Evolutionary conservation across 2,113 vertebrate species (phyloP), one percentile per base, ranked within the genome.

Genomic region (Megaceryle torquata): DNA sequence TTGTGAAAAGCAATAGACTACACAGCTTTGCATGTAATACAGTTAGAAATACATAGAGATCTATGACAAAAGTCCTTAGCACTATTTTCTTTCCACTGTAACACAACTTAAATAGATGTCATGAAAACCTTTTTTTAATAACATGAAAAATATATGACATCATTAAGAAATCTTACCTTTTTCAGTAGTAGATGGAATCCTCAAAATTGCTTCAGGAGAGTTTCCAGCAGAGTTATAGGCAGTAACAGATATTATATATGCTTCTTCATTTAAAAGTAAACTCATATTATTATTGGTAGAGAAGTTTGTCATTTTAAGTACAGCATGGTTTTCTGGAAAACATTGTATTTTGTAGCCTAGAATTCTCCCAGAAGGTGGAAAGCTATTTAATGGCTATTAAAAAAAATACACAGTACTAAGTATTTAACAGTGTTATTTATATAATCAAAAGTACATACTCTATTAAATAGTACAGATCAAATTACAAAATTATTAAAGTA

Each of bases 171-270:
- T 71, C 82, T 65, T 96, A 95, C 97, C 1, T 76, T 96, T 94
- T 95, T 98, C 98, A 31, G 56, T 22, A 56, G 71, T 14, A 41
- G 97, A 97, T 16, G 98, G 98, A 93, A 98, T 98, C 92, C 96
- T 97, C 84, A 98, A 76, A 65, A 54, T 22, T 39, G 97, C 94
- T 77, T 91, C 82, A 48, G 96, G 97, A 88, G 98, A 98, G 17
- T 88, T 31, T 68, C 98, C 98, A 60, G 95, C 95, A 78, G 95
- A 96, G 72, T 98, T 98, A 86, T 95, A 97, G 63, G 97, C 95
- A 71, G 68, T 60, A 43, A 98, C 67, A 80, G 89, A 97, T 82
- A 98, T 13, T 17, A 63, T 41, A 50, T 98, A 83, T 3, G 97
- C 87, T 35, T 97, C 82, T 33, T 74, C 60, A 20, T 71, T 95